Evolutionary conservation across 30 jellyfish, hydroid and myxozoan genomes (phyloP).

Genomic region (Hydractinia symbiolongicarpus): DNA sequence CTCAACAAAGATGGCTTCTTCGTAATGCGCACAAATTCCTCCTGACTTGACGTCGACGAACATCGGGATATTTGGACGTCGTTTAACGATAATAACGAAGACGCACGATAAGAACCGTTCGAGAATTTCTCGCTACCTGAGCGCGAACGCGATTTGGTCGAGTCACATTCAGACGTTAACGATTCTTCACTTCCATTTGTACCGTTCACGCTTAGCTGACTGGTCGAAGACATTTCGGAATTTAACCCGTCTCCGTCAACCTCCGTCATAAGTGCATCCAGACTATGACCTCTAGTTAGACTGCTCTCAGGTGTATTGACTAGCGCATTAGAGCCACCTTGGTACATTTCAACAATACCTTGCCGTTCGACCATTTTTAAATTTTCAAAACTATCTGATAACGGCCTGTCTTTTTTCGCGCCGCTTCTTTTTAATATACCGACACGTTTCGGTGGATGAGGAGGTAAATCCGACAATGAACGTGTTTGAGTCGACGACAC

Average conservation of each 20-base stretch:
- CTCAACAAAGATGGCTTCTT: slow-evolving; percentile 15
- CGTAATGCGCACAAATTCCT: neutral
- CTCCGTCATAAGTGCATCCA: slow-evolving; percentile 53
- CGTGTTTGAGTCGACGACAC: neutral
- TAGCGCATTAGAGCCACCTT: slow-evolving; percentile 33
- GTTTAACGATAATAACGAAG: slow-evolving; percentile 15
- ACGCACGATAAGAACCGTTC: slow-evolving; percentile 5
- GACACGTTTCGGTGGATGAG: slow-evolving; percentile 44
- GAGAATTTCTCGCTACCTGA: slow-evolving; percentile 13
- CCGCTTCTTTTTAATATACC: slow-evolving; percentile 43
- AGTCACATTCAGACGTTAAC: slow-evolving; percentile 22
- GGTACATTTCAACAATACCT: slow-evolving; percentile 23
- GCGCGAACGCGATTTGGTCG: slow-evolving; percentile 17
- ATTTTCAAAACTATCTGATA: slow-evolving; percentile 90
- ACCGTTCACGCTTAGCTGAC: slow-evolving; percentile 76
- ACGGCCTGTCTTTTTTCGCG: slow-evolving; percentile 80
- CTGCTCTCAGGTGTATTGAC: slow-evolving; percentile 33
- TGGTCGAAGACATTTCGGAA: slow-evolving; percentile 39
- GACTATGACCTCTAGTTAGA: slow-evolving; percentile 56
- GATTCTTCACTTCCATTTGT: slow-evolving; percentile 24
- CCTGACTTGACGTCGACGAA: slow-evolving; percentile 16
- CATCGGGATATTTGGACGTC: slow-evolving; percentile 28
- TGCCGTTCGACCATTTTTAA: slow-evolving; percentile 65
- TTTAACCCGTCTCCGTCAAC: slow-evolving; percentile 37
- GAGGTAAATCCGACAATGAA: slow-evolving; percentile 16